Base-by-base conservation (phyloP, 2,113 vertebrate species). In the Scomber japonicus region DNA sequence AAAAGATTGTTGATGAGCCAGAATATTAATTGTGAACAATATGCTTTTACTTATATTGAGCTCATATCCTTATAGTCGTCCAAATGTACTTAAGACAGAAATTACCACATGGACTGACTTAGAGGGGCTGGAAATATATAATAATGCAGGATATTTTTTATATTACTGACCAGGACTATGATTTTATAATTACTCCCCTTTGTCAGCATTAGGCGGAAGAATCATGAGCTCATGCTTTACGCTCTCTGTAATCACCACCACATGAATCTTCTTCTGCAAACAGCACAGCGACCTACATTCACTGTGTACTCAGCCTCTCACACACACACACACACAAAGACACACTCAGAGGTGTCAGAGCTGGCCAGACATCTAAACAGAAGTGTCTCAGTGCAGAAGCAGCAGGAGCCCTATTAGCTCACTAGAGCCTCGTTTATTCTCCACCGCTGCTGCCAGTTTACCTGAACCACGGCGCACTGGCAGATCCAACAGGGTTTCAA, bases 241-340 rank as follows among this genome's bases (percentile, higher is more conserved):
- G 10, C 62, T 64, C 53, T 70, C 71, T 78, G 69, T 82, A 73
- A 86, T 90, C 59, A 81, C 64, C 82, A 67, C 60, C 78, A 64
- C 80, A 88, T 87, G 88, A 65, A 62, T 88, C 77, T 63, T 66
- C 45, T 60, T 54, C 80, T 75, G 79, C 82, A 83, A 55, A 74
- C 44, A 57, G 44, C 70, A 73, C 21, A 24, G 16, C 46, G 78
- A 82, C 88, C 88, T 90, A 88, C 78, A 88, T 88, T 68, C 74
- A 64, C 71, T 6, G 70, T 78, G 66, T 59, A 8, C 66, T 49
- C 70, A 71, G 19, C 21, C 67, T 27, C 60, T 11, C 24, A 19
- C 57, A 56, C 44, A 73, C 19, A 56, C 44, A 73, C 19, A 24
- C 61, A n/a, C 46, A 3, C 59, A 15, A 45, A 50, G 51, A 49